Evolutionary conservation across 2,113 vertebrate species (phyloP).

Genomic region (Lagopus leucura): DNA sequence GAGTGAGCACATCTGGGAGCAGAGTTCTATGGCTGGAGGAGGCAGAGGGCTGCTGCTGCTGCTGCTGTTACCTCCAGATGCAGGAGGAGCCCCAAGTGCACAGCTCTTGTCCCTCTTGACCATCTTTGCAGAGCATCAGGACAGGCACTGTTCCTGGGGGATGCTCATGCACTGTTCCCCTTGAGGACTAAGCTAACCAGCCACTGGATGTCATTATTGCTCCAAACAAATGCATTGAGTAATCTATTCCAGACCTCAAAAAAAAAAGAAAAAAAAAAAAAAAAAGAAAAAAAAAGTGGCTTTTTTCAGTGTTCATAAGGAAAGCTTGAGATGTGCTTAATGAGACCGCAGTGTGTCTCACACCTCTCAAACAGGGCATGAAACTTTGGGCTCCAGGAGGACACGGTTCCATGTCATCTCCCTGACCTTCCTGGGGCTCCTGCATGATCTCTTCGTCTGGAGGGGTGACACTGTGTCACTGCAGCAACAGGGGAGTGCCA

Average conservation of each 20-base stretch:
- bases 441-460: background rate
- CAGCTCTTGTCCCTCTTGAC: background rate
- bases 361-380: background rate
- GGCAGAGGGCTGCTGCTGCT: accelerated
- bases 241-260: constrained; percentile 18
- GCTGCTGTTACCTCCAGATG: background rate
- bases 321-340: constrained; percentile 10
- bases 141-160: accelerated
- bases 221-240: constrained; percentile 45
- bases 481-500: background rate
- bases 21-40: background rate
- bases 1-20: background rate
- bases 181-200: constrained; percentile 44
- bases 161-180: background rate
- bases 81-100: background rate
- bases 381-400: background rate
- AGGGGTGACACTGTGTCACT: constrained; percentile 24
- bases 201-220: constrained; percentile 77
- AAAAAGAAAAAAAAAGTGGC: too few species aligned
- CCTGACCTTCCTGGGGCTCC: constrained; percentile 22
- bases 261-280: background rate
- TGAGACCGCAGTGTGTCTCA: background rate
- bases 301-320: background rate
- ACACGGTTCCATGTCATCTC: accelerated
- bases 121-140: background rate